Evolutionary conservation across 2,113 vertebrate genomes (phyloP), one percentile per base, ranked within the genome.

Genomic region (Bubo scandiacus): DNA sequence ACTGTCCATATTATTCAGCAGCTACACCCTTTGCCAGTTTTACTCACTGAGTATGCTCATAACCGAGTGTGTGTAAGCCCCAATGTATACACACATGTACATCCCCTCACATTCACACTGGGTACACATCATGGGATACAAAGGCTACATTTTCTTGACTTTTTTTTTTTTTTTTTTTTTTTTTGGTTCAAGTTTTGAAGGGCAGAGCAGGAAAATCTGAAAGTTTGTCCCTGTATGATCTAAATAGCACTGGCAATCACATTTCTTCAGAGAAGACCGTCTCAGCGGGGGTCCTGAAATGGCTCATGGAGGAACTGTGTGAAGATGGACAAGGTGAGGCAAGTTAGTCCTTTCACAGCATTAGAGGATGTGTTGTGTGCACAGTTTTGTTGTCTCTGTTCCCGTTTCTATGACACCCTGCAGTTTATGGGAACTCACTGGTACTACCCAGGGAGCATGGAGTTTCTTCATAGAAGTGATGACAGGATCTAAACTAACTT

Each of bases 281-380:
- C 65, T 45, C 52, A 1, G 14, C 4, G 3, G 3, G 0, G 5
- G 6, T 51, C 38, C 94, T 89, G 90, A 95, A 81, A 51, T 30
- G 70, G 87, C 84, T 97, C 22, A 38, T 59, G 78, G 81, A 87
- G 32, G 96, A 97, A 68, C 77, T 97, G 25, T 97, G 96, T 85
- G 94, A 94, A 71, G 34, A 87, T 26, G 65, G 38, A 70, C n/a
- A 58, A 3, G 84, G 94, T 96, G 57, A 96, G 86, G 27, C 72
- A 65, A 1, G 0, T 71, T 22, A 58, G 8, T 54, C 36, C 55
- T 78, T 61, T 34, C 42, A 36, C 10, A 84, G 51, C 32, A 25
- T 0, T 0, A 34, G 59, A 34, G 22, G 32, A 45, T 0, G 0
- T 21, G 34, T 32, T 54, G 7, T 3, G 29, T 42, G 25, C 25